Base-by-base conservation (phyloP, 2,113 vertebrate genomes). In the Mola mola region DNA sequence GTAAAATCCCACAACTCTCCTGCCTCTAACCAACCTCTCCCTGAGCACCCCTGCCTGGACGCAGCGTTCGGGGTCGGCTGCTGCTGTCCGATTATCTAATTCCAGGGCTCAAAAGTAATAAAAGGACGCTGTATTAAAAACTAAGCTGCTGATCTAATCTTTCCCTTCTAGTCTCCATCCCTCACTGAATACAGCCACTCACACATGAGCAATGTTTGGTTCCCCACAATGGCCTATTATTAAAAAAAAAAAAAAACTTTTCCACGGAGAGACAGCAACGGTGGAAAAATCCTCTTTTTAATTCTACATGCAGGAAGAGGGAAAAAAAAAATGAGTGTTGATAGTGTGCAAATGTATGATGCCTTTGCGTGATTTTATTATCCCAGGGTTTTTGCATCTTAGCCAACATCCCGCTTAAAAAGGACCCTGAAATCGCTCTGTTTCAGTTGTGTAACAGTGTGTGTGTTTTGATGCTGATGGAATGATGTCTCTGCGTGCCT, bases 141-240 rank as follows among this genome's bases (percentile, higher is more conserved):
- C 53, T 83, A 81, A 87, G 26, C 79, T 46, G 66, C 66, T 66
- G 55, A 66, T 79, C 72, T 87, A 89, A 88, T 88, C 86, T 78
- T 64, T 73, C 76, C 73, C 69, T 29, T 25, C 17, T 90, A 86
- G 89, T 89, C 87, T 77, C 66, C 28, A 25, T 16, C 69, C 51
- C 59, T 65, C 33, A 47, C 60, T 70, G 21, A 69, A 65, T 49
- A 62, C 53, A 38, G 24, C 25, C 70, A 58, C 55, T 63, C 69
- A 41, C 38, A 31, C 53, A 51, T 65, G 48, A 77, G 22, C 60
- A 60, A 50, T 57, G 41, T 66, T 19, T 40, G 9, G 24, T 24
- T 28, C 9, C 26, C 17, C 13, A 36, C 56, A 50, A 33, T 25
- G 1, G 25, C 9, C 4, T 21, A 13, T 36, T 51, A 22, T 20